These are phyloP conservation scores for Pelagia noctiluca DNA, from an alignment of 30 jellyfish, hydroid and myxozoan genomes.

Conservation along the genomic window DNA sequence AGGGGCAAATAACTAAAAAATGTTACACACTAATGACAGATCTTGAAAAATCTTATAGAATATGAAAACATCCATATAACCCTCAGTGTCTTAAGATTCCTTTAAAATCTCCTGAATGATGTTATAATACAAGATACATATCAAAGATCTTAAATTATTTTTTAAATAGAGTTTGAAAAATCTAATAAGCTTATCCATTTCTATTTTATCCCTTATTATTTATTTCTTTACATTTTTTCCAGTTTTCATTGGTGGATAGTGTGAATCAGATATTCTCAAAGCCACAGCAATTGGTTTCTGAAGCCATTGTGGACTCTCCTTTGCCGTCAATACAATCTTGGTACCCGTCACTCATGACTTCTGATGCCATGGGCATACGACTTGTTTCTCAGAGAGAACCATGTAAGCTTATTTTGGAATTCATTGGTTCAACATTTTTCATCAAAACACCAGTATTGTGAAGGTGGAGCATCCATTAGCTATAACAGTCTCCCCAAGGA, in stretches of 20 bases:
- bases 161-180: background rate
- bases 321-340: slow-evolving; percentile 80
- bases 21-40: too few species aligned
- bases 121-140: too few species aligned
- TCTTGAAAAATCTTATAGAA: too few species aligned
- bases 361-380: slow-evolving; percentile 64
- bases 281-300: slow-evolving; percentile 28
- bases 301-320: slow-evolving; percentile 55
- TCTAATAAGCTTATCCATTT: background rate
- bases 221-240: background rate
- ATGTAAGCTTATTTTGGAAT: slow-evolving; percentile 17
- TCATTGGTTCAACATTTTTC: background rate
- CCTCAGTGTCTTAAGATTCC: too few species aligned
- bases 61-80: too few species aligned
- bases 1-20: too few species aligned
- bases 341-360: slow-evolving; percentile 78
- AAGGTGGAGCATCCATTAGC: background rate
- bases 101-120: too few species aligned
- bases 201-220: background rate
- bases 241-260: slow-evolving; percentile 68
- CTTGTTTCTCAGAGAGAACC: slow-evolving; percentile 65
- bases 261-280: slow-evolving; percentile 59
- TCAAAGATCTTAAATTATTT: too few species aligned
- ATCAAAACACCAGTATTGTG: background rate
- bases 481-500: too few species aligned